phyloP scores from a whole-genome alignment of 2,797 vertebrate genomes.

The Rousettus madagascariensis region DNA sequence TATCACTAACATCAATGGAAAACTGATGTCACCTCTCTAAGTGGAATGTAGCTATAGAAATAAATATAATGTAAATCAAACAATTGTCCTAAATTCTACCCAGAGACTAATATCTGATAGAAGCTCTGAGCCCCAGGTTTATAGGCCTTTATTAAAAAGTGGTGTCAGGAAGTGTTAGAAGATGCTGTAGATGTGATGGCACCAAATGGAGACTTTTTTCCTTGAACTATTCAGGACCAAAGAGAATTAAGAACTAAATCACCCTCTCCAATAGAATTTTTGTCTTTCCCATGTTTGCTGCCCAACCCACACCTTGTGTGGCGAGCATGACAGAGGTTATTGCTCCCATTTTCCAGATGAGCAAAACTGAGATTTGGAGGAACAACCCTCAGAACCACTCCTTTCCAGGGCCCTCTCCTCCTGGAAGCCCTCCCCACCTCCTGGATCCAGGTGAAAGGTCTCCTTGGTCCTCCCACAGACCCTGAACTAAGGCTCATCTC shows the following conservation, averaged over 20 bases:
- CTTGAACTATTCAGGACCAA: background rate
- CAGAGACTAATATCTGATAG: background rate
- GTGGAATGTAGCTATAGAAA: background rate
- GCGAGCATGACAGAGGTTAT: background rate
- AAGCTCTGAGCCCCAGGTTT: background rate
- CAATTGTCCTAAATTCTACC: background rate
- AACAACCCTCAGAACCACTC: background rate
- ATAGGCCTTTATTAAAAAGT: background rate
- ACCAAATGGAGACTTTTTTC: background rate
- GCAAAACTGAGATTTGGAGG: background rate
- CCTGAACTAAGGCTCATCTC: fast-evolving
- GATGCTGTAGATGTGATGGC: background rate
- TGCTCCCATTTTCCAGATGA: background rate
- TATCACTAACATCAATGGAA: background rate
- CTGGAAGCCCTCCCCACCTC: background rate
- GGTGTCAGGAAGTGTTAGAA: background rate
- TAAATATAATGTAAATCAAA: background rate
- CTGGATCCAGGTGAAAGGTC: background rate
- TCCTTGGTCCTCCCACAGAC: background rate
- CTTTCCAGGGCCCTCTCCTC: background rate
- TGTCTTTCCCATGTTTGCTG: background rate
- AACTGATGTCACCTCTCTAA: background rate
- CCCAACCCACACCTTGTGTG: background rate
- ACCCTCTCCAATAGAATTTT: background rate
- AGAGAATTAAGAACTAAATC: background rate